These are phyloP conservation scores for Perizoma affinitatum DNA, from an alignment of 2,888 invertebrate species.

Conservation along the genomic window DNA sequence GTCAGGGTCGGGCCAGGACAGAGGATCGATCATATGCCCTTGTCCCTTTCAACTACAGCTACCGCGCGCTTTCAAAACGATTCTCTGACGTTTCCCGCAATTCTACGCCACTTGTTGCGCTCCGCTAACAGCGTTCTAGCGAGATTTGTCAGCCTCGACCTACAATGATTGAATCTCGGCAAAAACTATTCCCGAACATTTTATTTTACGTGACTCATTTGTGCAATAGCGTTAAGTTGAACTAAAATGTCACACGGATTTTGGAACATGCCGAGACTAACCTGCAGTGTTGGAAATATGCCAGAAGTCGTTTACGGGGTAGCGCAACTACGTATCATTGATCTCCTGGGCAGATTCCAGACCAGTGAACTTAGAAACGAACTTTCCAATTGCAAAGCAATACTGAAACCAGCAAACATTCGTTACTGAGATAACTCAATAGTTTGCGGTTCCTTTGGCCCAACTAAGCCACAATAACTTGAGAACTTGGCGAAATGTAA, in stretches of 20 bases:
- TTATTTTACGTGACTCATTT: conserved; percentile 36
- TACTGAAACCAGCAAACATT: conserved; percentile 26
- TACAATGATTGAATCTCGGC: conserved; percentile 20
- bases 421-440: conserved; percentile 32
- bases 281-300: conserved; percentile 50
- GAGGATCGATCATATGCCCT: conserved; percentile 65
- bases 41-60: conserved; percentile 50
- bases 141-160: conserved; percentile 24
- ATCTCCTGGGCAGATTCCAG: conserved; percentile 32
- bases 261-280: conserved; percentile 46
- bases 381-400: conserved; percentile 29
- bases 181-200: conserved; percentile 21
- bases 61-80: conserved; percentile 32
- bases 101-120: conserved; percentile 49
- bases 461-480: conserved; percentile 37
- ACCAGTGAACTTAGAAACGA: conserved; percentile 32
- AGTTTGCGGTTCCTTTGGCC: conserved; percentile 37
- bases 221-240: conserved; percentile 41
- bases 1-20: conserved; percentile 68
- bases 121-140: conserved; percentile 19
- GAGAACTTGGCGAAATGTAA: conserved; percentile 37
- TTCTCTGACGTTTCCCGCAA: conserved; percentile 28
- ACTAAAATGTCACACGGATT: conserved; percentile 39
- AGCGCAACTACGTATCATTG: conserved; percentile 34
- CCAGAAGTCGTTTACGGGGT: conserved; percentile 43